phyloP scores from a whole-genome alignment of 2,797 vertebrate genomes.

The Hydrophis major region DNA sequence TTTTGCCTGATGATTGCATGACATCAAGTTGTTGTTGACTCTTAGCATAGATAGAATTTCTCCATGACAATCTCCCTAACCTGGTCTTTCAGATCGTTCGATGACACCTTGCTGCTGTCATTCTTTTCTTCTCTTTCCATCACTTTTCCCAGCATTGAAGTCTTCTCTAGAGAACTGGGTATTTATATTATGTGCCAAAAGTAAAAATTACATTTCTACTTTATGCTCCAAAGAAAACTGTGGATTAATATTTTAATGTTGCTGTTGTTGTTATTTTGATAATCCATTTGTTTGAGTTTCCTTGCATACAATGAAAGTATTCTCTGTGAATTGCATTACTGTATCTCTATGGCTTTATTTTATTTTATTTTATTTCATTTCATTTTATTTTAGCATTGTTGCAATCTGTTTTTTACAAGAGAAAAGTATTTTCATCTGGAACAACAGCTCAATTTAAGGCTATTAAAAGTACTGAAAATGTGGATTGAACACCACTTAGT shows the following conservation, averaged over 20 bases:
- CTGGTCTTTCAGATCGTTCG: neutral
- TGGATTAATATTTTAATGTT: neutral
- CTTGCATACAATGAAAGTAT: neutral
- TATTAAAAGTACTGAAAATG: slow-evolving; percentile 3
- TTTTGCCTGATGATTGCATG: neutral
- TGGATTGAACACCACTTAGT: slow-evolving; percentile 53
- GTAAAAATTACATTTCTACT: neutral
- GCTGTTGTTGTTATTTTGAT: neutral
- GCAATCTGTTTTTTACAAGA: neutral
- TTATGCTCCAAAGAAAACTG: neutral
- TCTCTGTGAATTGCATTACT: neutral
- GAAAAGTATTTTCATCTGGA: neutral
- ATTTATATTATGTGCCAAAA: neutral
- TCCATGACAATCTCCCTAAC: neutral
- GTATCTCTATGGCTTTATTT: neutral
- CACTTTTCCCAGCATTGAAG: neutral
- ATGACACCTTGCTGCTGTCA: neutral
- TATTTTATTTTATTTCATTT: too few species aligned
- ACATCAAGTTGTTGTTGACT: neutral
- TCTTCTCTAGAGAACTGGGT: neutral
- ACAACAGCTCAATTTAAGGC: neutral
- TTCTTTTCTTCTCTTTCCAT: neutral
- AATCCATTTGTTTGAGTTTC: neutral
- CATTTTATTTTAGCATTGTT: neutral
- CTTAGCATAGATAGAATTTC: neutral